Conservation (phyloP, 2,797 vertebrate genomes). For the Microhierax caerulescens region DNA sequence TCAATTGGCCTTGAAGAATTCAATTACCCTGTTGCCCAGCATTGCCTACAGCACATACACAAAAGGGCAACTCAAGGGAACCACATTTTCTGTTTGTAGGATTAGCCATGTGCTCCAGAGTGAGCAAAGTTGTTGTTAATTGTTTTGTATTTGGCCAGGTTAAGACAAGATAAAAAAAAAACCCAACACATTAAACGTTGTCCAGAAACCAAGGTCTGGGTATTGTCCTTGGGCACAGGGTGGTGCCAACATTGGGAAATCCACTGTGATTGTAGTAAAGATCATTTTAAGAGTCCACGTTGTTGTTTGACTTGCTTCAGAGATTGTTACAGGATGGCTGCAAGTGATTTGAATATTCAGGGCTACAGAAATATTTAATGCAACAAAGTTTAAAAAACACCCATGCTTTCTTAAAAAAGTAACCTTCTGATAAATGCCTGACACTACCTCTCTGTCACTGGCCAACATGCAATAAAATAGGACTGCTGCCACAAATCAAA, state of each 20-base stretch:
- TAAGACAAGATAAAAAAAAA: conserved; percentile 4
- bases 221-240: background rate
- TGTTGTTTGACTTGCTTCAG: background rate
- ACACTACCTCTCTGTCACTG: background rate
- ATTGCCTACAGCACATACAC: background rate
- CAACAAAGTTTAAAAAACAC: background rate
- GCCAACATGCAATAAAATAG: background rate
- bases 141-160: background rate
- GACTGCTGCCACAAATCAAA: background rate
- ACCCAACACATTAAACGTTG: conserved; percentile 1
- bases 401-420: background rate
- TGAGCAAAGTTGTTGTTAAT: background rate
- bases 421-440: background rate
- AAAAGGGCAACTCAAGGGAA: background rate
- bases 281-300: background rate
- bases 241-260: background rate
- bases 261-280: background rate
- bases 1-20: background rate
- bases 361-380: background rate
- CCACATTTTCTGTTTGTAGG: background rate
- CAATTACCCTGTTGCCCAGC: background rate
- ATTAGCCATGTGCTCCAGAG: background rate
- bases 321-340: background rate
- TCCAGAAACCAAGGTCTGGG: background rate
- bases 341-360: background rate